A percentile compares a stretch with the other conserved stretches of the same genome.
phyloP scores from a whole-genome alignment of 2,888 invertebrate genomes.

The Acanthosepion lycidas region DNA sequence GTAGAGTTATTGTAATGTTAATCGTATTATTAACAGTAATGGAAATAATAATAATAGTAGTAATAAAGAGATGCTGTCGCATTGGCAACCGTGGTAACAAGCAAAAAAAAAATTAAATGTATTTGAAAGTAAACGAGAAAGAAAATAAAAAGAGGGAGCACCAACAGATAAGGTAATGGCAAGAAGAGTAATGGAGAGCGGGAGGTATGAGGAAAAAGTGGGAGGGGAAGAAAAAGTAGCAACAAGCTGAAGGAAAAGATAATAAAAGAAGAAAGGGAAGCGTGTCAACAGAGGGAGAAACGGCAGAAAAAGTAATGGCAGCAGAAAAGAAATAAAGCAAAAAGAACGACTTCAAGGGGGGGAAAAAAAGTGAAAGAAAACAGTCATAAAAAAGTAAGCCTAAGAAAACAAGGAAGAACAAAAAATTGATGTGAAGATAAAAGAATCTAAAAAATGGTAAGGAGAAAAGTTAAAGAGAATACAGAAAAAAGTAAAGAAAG shows the following conservation, averaged over 20 bases:
- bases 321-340: neutral
- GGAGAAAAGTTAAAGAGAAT: neutral
- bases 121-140: neutral
- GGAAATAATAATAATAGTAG: neutral
- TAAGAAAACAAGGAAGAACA: neutral
- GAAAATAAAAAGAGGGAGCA: neutral
- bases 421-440: slow-evolving; percentile 21
- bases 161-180: neutral
- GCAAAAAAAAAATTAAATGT: neutral
- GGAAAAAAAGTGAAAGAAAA: neutral
- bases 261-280: neutral
- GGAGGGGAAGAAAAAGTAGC: neutral
- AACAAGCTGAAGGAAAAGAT: slow-evolving; percentile 35
- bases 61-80: neutral
- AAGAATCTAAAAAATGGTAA: neutral
- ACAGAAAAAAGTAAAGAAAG: neutral
- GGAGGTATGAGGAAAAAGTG: neutral
- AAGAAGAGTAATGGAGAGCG: neutral
- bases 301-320: slow-evolving; percentile 4
- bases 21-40: slow-evolving; percentile 14
- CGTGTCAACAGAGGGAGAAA: slow-evolving; percentile 39
- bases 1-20: neutral
- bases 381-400: neutral
- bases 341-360: neutral
- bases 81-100: neutral